Evolutionary conservation across 2,888 invertebrate species (phyloP).

Genomic region (Ceramica pisi): DNA sequence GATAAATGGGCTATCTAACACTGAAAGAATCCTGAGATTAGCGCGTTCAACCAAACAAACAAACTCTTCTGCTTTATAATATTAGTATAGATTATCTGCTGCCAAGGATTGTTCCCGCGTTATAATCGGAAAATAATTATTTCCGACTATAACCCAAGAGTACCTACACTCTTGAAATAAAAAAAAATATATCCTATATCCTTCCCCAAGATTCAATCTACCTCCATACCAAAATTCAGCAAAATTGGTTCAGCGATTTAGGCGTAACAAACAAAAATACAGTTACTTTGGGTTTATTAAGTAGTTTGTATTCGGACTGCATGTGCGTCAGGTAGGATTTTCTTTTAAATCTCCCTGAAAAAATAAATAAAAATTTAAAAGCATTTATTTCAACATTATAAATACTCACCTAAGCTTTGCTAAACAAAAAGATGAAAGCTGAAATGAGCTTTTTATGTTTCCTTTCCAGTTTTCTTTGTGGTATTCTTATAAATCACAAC

Average conservation of each 20-base stretch:
- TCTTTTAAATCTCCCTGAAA: background rate
- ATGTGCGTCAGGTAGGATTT: background rate
- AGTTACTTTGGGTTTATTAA: background rate
- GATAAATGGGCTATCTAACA: too few relatives aligned
- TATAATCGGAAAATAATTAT: too few relatives aligned
- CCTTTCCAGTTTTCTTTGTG: constrained; percentile 8
- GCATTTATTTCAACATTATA: constrained; percentile 3
- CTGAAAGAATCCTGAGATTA: too few relatives aligned
- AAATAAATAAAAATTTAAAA: background rate
- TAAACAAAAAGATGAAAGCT: constrained; percentile 24
- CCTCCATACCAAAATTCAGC: too few relatives aligned
- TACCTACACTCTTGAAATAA: too few relatives aligned
- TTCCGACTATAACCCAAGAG: too few relatives aligned
- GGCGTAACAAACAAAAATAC: background rate
- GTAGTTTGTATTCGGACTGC: background rate
- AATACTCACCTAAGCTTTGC: background rate
- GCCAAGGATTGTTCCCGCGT: background rate
- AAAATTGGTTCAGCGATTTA: background rate
- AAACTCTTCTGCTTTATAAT: too few relatives aligned
- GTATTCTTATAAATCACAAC: constrained; percentile 2
- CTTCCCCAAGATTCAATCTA: too few relatives aligned
- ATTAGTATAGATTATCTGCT: too few relatives aligned
- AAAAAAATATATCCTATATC: too few relatives aligned
- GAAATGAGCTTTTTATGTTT: constrained; percentile 28
- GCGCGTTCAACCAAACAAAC: too few relatives aligned